Base-by-base conservation (phyloP, 2,113 vertebrate species). In the Rhynchomys soricoides region DNA sequence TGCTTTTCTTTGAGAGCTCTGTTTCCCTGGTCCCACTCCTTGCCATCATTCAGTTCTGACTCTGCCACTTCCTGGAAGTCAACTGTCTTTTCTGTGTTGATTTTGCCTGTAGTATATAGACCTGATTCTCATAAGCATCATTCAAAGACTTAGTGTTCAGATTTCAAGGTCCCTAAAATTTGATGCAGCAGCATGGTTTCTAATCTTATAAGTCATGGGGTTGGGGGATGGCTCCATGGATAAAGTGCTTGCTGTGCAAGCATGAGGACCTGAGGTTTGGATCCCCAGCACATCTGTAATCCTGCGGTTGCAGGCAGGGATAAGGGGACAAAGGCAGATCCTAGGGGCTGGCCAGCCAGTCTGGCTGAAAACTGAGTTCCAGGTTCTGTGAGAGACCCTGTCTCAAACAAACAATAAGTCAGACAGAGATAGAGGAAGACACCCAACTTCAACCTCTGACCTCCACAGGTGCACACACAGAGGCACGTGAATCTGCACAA, bases 91-190 rank as follows among this genome's bases (percentile, higher is more conserved):
- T n/a, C 22, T 40, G 62, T 78, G 9, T 93, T 48, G 45, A 26
- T 71, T 73, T 87, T 59, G 78, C 40, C 17, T 75, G 48, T 52
- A 26, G 31, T 45, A 75, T 5, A 19, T 31, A 50, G 77, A 15
- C 11, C 70, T 4, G 1, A 68, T 62, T 79, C n/a, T 92, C 92
- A 64, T 24, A 59, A 94, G 85, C 16, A 45, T 43, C 26, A 26
- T 34, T 95, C 50, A 82, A 45, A 37, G 79, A 55, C 21, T 13
- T 93, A 68, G 26, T 93, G 45, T n/a, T 75, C 71, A 50, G 22
- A 48, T 88, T 92, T 86, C 48, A 91, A 73, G 34, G 50, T 34
- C 90, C 19, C 70, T 86, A 95, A 96, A 94, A 82, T 9, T 12
- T 16, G 62, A 86, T 40, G 0, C 31, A 48, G 62, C 88, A 57